Evolutionary conservation across 2,888 invertebrate genomes (phyloP).

Genomic region (Metalampra italica): DNA sequence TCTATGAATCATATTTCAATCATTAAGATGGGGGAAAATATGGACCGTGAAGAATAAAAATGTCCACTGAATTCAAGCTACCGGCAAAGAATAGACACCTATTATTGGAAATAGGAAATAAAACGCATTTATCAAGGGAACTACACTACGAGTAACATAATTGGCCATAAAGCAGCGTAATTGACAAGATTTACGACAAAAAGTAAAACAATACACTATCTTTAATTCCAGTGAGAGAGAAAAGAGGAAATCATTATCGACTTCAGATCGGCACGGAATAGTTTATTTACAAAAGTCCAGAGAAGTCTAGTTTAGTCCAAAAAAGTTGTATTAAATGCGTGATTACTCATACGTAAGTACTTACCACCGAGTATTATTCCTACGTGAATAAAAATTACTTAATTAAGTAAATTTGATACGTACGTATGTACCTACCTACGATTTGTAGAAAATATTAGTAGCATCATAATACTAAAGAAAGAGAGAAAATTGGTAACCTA

Average conservation of each 20-base stretch:
- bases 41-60: neutral
- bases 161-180: conserved; percentile 50
- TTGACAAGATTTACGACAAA: conserved; percentile 21
- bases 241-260: neutral
- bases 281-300: too few species aligned
- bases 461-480: too few species aligned
- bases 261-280: too few species aligned
- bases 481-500: too few species aligned
- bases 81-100: neutral
- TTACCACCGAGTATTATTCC: too few species aligned
- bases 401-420: too few species aligned
- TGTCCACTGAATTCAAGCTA: neutral
- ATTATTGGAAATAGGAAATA: neutral
- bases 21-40: too few species aligned
- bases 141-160: conserved; percentile 42
- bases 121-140: conserved; percentile 15
- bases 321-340: neutral
- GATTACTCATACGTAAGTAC: too few species aligned
- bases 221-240: neutral
- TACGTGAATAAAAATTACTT: too few species aligned
- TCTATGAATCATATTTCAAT: too few species aligned
- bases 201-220: conserved; percentile 18
- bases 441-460: too few species aligned
- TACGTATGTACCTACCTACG: too few species aligned
- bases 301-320: neutral